phyloP scores from a whole-genome alignment of 2,888 invertebrate species.

The Limenitis arthemis region DNA sequence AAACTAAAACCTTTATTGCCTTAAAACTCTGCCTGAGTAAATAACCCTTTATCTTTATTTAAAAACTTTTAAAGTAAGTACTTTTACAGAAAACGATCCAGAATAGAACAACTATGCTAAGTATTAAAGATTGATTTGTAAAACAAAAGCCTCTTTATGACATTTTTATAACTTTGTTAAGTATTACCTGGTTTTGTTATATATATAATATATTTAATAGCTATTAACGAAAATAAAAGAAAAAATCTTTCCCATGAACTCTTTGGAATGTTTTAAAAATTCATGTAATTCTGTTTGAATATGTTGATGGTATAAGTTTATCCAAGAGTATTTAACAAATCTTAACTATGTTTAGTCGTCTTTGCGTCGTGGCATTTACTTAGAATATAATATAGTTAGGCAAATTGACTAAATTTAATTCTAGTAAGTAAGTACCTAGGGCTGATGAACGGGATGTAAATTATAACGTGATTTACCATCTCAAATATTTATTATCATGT shows the following conservation, averaged over 20 bases:
- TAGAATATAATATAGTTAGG: not conserved
- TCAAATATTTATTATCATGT: no score
- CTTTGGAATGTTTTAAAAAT: no score
- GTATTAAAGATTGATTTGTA: no score
- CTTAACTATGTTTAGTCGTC: not conserved
- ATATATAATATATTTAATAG: no score
- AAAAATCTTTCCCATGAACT: no score
- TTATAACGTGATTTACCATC: not conserved
- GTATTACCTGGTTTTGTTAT: no score
- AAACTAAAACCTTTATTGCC: slow-evolving; percentile 4
- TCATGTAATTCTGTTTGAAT: no score
- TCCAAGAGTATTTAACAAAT: not conserved
- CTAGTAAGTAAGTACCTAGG: not conserved
- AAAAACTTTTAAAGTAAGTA: slow-evolving; percentile 5
- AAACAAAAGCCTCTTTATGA: no score
- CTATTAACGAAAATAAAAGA: no score
- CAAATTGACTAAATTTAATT: not conserved
- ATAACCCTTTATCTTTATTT: slow-evolving; percentile 7
- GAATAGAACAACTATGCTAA: no score
- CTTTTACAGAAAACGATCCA: not conserved
- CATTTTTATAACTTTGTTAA: no score
- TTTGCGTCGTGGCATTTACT: not conserved
- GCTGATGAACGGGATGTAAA: not conserved
- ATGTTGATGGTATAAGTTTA: no score
- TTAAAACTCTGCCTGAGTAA: slow-evolving; percentile 8